Evolutionary conservation across 1,140 invertebrate genomes (phyloP).

Genomic region (Liolophura sinensis): DNA sequence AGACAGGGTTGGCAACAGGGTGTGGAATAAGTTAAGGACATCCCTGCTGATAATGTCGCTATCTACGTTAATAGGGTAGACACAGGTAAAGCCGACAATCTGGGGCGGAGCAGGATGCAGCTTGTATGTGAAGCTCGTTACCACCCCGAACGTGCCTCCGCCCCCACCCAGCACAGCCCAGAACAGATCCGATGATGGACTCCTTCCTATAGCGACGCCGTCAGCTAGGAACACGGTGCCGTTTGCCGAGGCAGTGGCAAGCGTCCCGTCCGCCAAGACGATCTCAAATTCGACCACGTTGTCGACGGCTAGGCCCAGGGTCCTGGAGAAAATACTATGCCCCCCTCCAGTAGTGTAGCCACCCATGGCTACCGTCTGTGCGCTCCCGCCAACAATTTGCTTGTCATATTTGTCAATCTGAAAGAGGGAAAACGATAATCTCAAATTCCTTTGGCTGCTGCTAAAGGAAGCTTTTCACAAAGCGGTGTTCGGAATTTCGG

Average conservation of each 20-base stretch:
- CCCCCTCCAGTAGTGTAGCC: slow-evolving; percentile 42
- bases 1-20: slow-evolving; percentile 4
- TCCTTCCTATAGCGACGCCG: not conserved
- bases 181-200: slow-evolving; percentile 29
- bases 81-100: slow-evolving; percentile 1
- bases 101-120: slow-evolving; percentile 24
- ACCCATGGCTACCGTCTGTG: slow-evolving; percentile 29
- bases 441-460: not conserved
- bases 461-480: too few species aligned
- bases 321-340: slow-evolving; percentile 29
- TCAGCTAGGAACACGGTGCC: slow-evolving; percentile 4
- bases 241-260: slow-evolving; percentile 9
- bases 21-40: slow-evolving; percentile 7
- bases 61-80: not conserved
- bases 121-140: slow-evolving; percentile 23
- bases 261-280: slow-evolving; percentile 22
- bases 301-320: slow-evolving; percentile 40
- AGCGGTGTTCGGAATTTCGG: too few species aligned
- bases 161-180: slow-evolving; percentile 42
- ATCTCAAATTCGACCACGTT: slow-evolving; percentile 30
- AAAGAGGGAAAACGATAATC: not conserved
- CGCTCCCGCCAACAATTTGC: slow-evolving; percentile 32
- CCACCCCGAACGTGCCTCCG: slow-evolving; percentile 35
- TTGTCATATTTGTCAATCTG: slow-evolving; percentile 20
- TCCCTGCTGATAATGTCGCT: not conserved